Evolutionary conservation across 2,113 vertebrate species (phyloP).

Genomic region (Talpa occidentalis): DNA sequence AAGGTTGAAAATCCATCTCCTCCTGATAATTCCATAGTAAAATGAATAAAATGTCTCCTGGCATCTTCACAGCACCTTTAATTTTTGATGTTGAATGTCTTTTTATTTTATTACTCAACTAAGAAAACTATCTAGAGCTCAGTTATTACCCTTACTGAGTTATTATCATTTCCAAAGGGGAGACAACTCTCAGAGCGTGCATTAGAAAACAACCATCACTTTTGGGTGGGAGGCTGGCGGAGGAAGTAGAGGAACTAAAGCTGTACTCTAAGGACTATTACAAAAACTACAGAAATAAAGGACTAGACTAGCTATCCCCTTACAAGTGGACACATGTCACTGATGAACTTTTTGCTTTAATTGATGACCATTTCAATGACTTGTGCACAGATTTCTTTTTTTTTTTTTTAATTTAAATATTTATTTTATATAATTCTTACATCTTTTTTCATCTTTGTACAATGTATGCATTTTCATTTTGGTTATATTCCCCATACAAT

Average conservation of each 20-base stretch:
- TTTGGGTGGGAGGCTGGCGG: neutral
- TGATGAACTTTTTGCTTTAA: neutral
- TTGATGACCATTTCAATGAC: neutral
- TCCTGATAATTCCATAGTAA: constrained; percentile 82
- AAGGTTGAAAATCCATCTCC: constrained; percentile 80
- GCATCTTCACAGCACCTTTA: constrained; percentile 83
- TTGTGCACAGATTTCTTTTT: neutral
- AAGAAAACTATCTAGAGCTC: constrained; percentile 79
- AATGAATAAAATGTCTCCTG: constrained; percentile 84
- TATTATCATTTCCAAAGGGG: constrained; percentile 81
- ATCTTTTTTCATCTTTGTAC: too few relatives aligned
- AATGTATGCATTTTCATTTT: too few relatives aligned
- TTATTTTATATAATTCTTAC: too few relatives aligned
- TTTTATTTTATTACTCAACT: constrained; percentile 82
- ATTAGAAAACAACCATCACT: neutral
- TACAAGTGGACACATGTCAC: neutral
- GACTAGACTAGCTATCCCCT: neutral
- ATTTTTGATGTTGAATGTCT: constrained; percentile 86
- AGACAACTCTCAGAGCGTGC: neutral
- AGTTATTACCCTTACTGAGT: constrained; percentile 78
- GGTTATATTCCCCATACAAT: too few relatives aligned
- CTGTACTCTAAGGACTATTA: neutral
- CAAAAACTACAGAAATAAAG: neutral
- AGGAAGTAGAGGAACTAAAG: neutral
- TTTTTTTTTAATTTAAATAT: too few relatives aligned